These are phyloP conservation scores for Apogon hyalosoma DNA, from an alignment of 2,797 vertebrate species.

Conservation along the genomic window DNA sequence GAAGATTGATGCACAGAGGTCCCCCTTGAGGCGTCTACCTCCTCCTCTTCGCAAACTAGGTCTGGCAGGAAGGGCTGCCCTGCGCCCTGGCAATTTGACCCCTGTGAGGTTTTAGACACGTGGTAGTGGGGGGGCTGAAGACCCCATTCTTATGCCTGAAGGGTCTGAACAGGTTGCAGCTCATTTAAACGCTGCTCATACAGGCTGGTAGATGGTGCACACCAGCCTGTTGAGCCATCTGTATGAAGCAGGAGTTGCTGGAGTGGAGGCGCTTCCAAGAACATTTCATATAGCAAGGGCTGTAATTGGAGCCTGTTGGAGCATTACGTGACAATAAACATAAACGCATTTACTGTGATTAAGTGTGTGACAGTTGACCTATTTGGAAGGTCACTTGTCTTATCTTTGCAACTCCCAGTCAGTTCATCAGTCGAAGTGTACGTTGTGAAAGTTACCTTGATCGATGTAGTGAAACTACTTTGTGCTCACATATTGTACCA, in stretches of 20 bases:
- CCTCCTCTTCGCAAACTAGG: constrained; percentile 64
- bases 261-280: constrained; percentile 21
- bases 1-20: constrained; percentile 66
- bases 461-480: not conserved
- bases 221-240: constrained; percentile 55
- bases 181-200: constrained; percentile 62
- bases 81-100: constrained; percentile 68
- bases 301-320: constrained; percentile 14
- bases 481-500: not conserved
- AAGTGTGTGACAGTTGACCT: constrained; percentile 8
- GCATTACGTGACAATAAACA: constrained; percentile 15
- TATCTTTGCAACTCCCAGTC: constrained; percentile 3
- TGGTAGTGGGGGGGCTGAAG: constrained; percentile 13
- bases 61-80: constrained; percentile 72
- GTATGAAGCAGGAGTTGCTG: constrained; percentile 1
- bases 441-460: not conserved
- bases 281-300: constrained; percentile 14
- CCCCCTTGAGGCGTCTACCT: constrained; percentile 61
- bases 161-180: constrained; percentile 74
- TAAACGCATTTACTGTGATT: constrained; percentile 20
- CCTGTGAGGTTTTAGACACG: constrained; percentile 61
- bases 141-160: constrained; percentile 52
- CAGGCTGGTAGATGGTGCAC: constrained; percentile 44
- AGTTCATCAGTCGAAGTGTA: constrained; percentile 16
- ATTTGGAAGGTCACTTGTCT: constrained; percentile 21